Conservation (phyloP, 2,113 vertebrate species). For the Phalacrocorax brasilianus region DNA sequence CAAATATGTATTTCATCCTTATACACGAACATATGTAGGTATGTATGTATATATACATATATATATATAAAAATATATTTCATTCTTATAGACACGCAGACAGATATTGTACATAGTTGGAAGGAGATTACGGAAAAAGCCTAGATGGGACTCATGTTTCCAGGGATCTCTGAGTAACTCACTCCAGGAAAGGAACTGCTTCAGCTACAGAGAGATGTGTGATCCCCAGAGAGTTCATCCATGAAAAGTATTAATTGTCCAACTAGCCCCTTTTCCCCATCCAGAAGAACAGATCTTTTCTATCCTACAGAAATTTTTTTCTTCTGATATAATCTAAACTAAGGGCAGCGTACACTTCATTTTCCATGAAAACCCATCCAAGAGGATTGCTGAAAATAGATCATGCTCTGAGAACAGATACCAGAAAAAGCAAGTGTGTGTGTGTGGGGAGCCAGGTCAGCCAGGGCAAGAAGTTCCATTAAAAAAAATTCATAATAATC, state of each 20-base stretch:
- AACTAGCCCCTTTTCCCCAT: background rate
- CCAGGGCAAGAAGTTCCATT: background rate
- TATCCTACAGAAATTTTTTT: conserved; percentile 26
- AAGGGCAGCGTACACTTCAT: background rate
- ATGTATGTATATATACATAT: background rate
- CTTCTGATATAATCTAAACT: conserved; percentile 43
- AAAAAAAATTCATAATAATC: background rate
- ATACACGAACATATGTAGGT: background rate
- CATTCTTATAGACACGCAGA: background rate
- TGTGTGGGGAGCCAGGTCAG: background rate
- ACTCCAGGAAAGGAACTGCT: background rate
- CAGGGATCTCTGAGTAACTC: background rate
- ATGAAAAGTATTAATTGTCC: background rate
- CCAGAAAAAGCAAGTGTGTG: conserved; percentile 9
- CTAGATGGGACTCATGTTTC: background rate
- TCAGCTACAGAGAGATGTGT: background rate
- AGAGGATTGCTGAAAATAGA: conserved; percentile 57
- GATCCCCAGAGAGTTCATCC: background rate
- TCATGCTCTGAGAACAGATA: conserved; percentile 15
- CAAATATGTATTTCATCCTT: background rate
- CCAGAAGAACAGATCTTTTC: conserved; percentile 11
- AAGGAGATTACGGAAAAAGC: background rate
- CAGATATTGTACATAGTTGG: background rate
- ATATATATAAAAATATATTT: background rate
- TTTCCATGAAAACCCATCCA: conserved; percentile 49